Conservation (phyloP, 2,888 invertebrate species). For the Furcula furcula region DNA sequence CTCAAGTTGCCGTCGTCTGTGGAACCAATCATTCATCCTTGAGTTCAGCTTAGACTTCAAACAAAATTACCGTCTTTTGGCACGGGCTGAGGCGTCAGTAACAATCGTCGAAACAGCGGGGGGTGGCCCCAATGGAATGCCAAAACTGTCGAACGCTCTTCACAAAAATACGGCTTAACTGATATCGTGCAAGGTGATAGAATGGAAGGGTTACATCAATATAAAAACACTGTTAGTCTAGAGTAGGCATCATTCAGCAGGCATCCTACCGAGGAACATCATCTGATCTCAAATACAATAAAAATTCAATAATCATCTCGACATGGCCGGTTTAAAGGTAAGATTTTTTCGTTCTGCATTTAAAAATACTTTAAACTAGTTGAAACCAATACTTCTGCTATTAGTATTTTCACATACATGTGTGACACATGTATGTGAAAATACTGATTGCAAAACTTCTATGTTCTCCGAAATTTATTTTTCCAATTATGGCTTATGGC, state of each 20-base stretch:
- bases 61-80: constrained; percentile 28
- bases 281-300: constrained; percentile 14
- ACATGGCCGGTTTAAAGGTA: constrained; percentile 40
- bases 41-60: constrained; percentile 15
- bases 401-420: no score
- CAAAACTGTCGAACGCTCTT: constrained; percentile 31
- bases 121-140: constrained; percentile 47
- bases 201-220: constrained; percentile 44
- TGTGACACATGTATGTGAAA: no score
- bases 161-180: constrained; percentile 36
- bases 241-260: constrained; percentile 41
- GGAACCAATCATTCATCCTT: constrained; percentile 1
- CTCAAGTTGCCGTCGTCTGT: not conserved
- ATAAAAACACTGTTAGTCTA: constrained; percentile 46
- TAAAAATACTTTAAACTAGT: no score
- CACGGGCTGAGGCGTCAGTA: constrained; percentile 20
- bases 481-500: no score
- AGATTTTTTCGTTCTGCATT: no score
- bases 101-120: constrained; percentile 44
- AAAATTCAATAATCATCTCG: constrained; percentile 2
- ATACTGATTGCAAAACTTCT: no score
- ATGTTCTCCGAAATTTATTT: no score
- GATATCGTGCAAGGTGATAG: constrained; percentile 43
- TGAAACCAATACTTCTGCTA: no score
- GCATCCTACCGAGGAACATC: constrained; percentile 26